A percentile compares a stretch with the other conserved stretches of the same genome.
These are phyloP conservation scores for Struthio camelus DNA, from an alignment of 2,113 vertebrate species.

Conservation along the genomic window DNA sequence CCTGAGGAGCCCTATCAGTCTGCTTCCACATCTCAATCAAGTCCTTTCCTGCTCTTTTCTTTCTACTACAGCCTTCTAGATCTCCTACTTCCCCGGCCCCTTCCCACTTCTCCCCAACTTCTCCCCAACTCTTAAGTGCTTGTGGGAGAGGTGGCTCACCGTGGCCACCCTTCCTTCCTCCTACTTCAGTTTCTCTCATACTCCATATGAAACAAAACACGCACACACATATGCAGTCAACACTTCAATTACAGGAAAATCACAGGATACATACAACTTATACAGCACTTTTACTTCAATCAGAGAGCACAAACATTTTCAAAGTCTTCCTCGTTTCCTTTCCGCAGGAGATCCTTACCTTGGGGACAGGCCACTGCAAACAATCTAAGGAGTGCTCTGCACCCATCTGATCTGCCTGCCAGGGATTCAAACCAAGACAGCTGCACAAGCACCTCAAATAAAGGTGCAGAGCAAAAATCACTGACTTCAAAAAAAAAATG, in stretches of 20 bases:
- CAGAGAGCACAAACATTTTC: not conserved
- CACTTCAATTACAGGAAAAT: fast-evolving
- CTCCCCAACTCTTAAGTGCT: not conserved
- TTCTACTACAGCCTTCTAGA: not conserved
- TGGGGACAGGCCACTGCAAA: fast-evolving
- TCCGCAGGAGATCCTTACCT: not conserved
- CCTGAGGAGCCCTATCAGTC: not conserved
- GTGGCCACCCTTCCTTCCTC: not conserved
- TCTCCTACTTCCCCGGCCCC: fast-evolving
- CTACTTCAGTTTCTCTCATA: not conserved
- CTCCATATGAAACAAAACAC: not conserved
- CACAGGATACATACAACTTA: not conserved
- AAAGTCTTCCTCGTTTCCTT: not conserved
- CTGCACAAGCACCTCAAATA: not conserved
- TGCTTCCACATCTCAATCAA: not conserved
- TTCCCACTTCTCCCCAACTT: not conserved
- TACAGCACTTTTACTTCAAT: fast-evolving
- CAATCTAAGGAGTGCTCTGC: fast-evolving
- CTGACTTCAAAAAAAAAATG: not conserved
- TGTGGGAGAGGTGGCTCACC: fast-evolving
- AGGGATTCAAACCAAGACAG: not conserved
- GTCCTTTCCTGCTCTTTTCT: not conserved
- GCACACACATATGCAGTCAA: fast-evolving
- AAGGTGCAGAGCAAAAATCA: not conserved
- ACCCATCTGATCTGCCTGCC: fast-evolving